These are phyloP conservation scores for Cerceris rybyensis DNA, from an alignment of 2,888 invertebrate genomes.

Conservation along the genomic window DNA sequence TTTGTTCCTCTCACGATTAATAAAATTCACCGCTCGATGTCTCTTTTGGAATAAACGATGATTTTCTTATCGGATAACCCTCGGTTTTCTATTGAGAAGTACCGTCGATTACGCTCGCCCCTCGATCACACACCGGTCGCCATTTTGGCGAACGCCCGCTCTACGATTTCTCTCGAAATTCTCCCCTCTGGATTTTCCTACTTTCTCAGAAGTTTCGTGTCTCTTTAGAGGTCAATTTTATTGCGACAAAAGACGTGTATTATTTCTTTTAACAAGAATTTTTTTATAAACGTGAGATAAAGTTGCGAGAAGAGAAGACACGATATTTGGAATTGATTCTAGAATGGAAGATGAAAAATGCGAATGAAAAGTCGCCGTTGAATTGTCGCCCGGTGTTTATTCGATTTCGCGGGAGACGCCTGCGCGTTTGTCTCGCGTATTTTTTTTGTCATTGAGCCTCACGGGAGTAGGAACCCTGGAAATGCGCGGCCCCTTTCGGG, in stretches of 20 bases:
- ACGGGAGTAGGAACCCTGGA: conserved; percentile 10
- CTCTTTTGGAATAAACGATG: conserved; percentile 21
- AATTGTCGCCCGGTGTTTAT: conserved; percentile 47
- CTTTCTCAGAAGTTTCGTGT: no score
- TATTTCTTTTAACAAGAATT: no score
- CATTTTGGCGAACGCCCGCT: conserved; percentile 76
- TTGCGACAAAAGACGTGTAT: no score
- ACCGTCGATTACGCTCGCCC: conserved; percentile 37
- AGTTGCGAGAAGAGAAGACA: no score
- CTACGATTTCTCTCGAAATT: no score
- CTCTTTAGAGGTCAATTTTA: no score
- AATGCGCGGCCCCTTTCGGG: conserved; percentile 14
- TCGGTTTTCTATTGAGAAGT: neutral
- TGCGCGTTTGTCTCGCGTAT: conserved; percentile 39
- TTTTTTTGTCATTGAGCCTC: conserved; percentile 10
- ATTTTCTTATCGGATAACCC: conserved; percentile 12
- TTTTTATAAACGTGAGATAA: no score
- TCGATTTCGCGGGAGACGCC: conserved; percentile 53
- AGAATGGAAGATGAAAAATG: neutral
- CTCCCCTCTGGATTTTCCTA: no score
- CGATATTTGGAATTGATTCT: no score
- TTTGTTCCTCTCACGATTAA: conserved; percentile 55
- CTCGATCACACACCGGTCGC: conserved; percentile 61
- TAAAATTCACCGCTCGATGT: conserved; percentile 41
- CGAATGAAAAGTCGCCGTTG: conserved; percentile 37